Percentiles rank a stretch among this genome's conserved stretches.
phyloP scores from a whole-genome alignment of 2,797 vertebrate genomes.

The Buceros bicornis region DNA sequence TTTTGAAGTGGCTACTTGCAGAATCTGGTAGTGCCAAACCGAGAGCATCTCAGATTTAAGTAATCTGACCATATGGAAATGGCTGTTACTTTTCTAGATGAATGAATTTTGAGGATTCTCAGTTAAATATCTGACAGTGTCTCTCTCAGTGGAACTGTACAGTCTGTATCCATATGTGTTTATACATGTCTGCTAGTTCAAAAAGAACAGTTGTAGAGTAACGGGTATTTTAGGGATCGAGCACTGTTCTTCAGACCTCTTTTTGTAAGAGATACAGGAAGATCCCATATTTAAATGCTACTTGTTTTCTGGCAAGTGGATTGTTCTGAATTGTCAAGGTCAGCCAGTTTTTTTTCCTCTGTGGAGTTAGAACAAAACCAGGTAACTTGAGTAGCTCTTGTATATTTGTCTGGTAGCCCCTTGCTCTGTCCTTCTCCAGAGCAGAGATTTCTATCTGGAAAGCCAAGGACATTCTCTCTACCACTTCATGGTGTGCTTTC shows the following conservation, averaged over 20 bases:
- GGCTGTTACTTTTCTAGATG: not conserved
- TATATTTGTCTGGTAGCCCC: not conserved
- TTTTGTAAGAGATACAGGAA: not conserved
- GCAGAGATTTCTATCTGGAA: not conserved
- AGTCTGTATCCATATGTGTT: constrained; percentile 11
- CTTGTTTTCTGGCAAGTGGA: not conserved
- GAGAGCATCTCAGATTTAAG: not conserved
- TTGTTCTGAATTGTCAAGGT: not conserved
- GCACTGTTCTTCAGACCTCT: not conserved
- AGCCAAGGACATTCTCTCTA: not conserved
- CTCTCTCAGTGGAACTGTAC: not conserved
- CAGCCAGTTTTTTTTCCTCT: not conserved
- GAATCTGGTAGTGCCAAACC: not conserved
- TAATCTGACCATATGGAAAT: not conserved
- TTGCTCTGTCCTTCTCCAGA: not conserved
- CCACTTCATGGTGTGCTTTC: not conserved
- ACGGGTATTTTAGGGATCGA: constrained; percentile 23
- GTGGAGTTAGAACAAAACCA: not conserved
- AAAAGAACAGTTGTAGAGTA: not conserved
- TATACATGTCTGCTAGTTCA: constrained; percentile 5
- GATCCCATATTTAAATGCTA: not conserved
- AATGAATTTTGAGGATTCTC: not conserved
- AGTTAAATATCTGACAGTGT: not conserved
- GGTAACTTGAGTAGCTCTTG: not conserved
- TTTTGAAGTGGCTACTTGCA: not conserved